Evolutionary conservation across 30 jellyfish, hydroid and myxozoan species (phyloP), one percentile per base, ranked within the genome.

Genomic region (Calvadosia cruxmelitensis): DNA sequence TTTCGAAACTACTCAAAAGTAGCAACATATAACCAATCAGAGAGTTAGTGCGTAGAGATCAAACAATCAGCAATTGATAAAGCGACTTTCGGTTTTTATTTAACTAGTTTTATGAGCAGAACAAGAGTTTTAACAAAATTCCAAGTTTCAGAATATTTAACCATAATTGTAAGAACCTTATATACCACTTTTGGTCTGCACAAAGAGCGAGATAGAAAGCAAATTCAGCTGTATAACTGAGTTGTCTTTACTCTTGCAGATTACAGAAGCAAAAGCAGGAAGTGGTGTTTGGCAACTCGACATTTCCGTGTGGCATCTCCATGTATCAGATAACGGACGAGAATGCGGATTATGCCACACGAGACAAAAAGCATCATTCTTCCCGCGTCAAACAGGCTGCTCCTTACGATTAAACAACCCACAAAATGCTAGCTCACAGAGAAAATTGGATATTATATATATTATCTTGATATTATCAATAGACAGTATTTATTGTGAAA

Each of bases 311-410:
- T 57, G 96, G 96, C 27, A 86, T 86, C 7, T 79, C 96, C 28
- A 78, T 86, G 96, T 80, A 73, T 70, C 94, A 74, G 62, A 74
- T 86, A 63, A 78, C 96, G 26, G 77, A 86, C 49, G 96, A 86
- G 34, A 86, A 86, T 51, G 26, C 90, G 24, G 96, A 86, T 66
- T 86, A 86, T 48, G 84, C 78, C 20, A 63, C 50, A 20, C 68
- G 96, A 69, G 94, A 86, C 52, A 62, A 88, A 34, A 78, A 86
- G 53, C 96, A 86, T 71, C 92, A 71, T 10, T 77, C 96, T 0
- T 79, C 96, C 3, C 62, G 69, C 20, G 64, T 73, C 29, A 73
- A 83, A 0, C 78, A 81, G 52, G 85, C 96, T 49, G 81, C 70
- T 20, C 96, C 96, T 30, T 86, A 86, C 65, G 78, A 79, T 53